These are phyloP conservation scores for Chalcosyrphus nemorum DNA, from an alignment of 2,888 invertebrate species.

Conservation along the genomic window DNA sequence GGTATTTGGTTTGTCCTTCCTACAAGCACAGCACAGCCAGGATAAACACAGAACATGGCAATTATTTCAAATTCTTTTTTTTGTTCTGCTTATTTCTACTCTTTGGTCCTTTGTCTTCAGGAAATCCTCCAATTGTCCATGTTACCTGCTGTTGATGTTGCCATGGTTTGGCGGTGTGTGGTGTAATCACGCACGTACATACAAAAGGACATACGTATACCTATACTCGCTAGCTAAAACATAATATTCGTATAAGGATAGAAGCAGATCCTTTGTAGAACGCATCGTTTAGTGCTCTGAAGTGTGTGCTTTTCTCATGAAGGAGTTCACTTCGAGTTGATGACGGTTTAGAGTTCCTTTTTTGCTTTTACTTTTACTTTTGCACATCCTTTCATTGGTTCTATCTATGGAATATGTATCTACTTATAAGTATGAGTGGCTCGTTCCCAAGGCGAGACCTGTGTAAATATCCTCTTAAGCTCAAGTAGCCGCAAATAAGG, in stretches of 20 bases:
- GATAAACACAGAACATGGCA: slow-evolving; percentile 31
- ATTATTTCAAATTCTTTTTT: slow-evolving; percentile 57
- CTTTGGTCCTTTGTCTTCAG: not conserved
- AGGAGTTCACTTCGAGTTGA: slow-evolving; percentile 39
- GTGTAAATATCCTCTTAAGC: slow-evolving; percentile 35
- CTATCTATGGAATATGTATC: not conserved
- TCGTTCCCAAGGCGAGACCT: slow-evolving; percentile 33
- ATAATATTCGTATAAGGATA: not conserved
- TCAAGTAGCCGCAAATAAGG: slow-evolving; percentile 26
- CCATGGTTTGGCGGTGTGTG: not conserved
- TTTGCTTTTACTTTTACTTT: not conserved
- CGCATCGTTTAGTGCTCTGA: slow-evolving; percentile 24
- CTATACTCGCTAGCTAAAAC: not conserved
- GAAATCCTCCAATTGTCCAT: slow-evolving; percentile 41
- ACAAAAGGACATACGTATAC: not conserved
- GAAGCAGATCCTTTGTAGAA: slow-evolving; percentile 20
- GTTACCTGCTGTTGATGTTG: not conserved
- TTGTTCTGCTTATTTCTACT: slow-evolving; percentile 1
- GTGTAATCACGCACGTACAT: slow-evolving; percentile 25
- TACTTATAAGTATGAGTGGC: slow-evolving; percentile 13
- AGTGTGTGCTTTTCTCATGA: slow-evolving; percentile 40
- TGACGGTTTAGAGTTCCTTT: slow-evolving; percentile 14
- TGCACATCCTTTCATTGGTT: not conserved
- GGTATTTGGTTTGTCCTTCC: slow-evolving; percentile 39
- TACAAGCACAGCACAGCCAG: not conserved